These are phyloP conservation scores for Anhinga anhinga DNA, from an alignment of 2,113 vertebrate genomes.

Conservation along the genomic window DNA sequence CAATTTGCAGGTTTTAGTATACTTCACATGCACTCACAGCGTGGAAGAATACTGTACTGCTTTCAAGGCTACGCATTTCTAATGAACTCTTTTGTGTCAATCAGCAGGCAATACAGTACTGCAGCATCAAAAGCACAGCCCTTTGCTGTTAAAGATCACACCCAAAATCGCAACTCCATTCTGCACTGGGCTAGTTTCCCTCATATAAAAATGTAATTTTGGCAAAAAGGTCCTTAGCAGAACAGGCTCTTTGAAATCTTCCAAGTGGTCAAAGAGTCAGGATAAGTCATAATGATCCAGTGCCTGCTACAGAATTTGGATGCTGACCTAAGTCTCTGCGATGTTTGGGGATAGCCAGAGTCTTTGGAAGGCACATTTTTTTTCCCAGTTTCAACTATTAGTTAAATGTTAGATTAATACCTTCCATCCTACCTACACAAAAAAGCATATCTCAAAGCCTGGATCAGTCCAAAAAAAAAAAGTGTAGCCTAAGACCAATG, in stretches of 20 bases:
- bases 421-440: background rate
- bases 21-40: background rate
- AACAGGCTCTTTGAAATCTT: background rate
- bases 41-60: background rate
- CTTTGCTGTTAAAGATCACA: background rate
- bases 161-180: background rate
- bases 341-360: background rate
- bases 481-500: background rate
- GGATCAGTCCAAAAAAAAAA: background rate
- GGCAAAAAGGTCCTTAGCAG: background rate
- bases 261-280: background rate
- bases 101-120: background rate
- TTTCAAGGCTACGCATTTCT: too few species aligned
- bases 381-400: background rate
- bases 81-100: background rate
- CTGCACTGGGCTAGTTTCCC: background rate
- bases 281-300: background rate
- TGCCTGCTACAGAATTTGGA: background rate
- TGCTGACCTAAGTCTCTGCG: background rate
- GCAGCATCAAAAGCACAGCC: background rate
- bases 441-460: background rate
- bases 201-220: background rate
- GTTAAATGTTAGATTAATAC: background rate
- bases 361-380: background rate
- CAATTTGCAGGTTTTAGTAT: background rate